These are phyloP conservation scores for Neotoxoptera formosana DNA, from an alignment of 1,140 invertebrate species.

Conservation along the genomic window DNA sequence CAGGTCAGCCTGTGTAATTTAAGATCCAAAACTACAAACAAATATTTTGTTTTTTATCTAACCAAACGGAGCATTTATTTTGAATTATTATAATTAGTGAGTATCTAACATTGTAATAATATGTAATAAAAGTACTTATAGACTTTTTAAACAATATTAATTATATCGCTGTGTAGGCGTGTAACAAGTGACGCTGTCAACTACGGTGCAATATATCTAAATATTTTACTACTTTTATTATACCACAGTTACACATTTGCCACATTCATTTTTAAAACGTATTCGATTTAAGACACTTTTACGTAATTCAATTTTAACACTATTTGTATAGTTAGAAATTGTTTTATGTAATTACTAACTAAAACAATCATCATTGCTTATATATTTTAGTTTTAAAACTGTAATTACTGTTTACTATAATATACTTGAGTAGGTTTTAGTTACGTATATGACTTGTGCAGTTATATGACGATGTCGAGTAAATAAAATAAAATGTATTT, in stretches of 20 bases:
- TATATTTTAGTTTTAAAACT: neutral
- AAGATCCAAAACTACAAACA: too few species aligned
- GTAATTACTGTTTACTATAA: neutral
- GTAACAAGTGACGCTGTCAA: neutral
- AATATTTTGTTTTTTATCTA: too few species aligned
- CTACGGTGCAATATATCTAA: neutral
- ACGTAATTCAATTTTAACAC: neutral
- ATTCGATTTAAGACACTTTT: neutral
- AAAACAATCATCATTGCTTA: neutral
- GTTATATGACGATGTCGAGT: neutral
- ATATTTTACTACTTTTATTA: neutral
- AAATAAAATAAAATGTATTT: neutral
- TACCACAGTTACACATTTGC: neutral
- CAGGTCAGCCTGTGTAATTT: neutral
- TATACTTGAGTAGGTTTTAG: too few species aligned
- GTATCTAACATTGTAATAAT: neutral
- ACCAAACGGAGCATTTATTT: too few species aligned
- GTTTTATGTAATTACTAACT: neutral
- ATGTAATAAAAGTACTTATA: neutral
- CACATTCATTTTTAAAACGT: neutral
- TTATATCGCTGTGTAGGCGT: neutral
- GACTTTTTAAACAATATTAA: neutral
- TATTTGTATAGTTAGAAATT: neutral
- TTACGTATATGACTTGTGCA: neutral
- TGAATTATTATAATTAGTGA: neutral